Evolutionary conservation across 2,797 vertebrate species (phyloP).

Genomic region (Capromys pilorides): DNA sequence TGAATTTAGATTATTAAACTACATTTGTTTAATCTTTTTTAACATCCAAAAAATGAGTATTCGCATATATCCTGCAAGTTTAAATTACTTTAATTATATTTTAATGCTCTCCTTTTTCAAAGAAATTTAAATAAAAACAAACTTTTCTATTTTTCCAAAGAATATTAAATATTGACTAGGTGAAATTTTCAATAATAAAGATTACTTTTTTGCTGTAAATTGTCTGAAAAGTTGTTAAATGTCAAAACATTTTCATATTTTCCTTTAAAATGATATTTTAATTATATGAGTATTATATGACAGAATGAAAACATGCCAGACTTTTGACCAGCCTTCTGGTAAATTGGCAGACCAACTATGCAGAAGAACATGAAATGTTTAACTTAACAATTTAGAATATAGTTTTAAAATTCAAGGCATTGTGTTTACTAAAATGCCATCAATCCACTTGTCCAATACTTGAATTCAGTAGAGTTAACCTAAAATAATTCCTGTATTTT

Average conservation of each 20-base stretch:
- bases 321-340: not conserved
- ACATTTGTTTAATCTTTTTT: not conserved
- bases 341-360: not conserved
- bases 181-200: conserved; percentile 39
- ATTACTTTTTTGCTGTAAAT: not conserved
- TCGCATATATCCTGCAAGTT: not conserved
- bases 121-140: not conserved
- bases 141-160: not conserved
- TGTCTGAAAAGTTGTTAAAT: conserved; percentile 31
- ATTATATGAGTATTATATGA: not conserved
- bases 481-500: not conserved
- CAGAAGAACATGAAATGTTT: not conserved
- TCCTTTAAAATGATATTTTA: conserved; percentile 46
- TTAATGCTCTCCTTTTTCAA: not conserved
- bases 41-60: not conserved
- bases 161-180: not conserved
- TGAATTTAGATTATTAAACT: not conserved
- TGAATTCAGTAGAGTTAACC: not conserved
- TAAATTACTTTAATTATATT: conserved; percentile 33
- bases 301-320: not conserved
- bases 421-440: not conserved
- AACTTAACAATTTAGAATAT: not conserved
- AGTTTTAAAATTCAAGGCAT: conserved; percentile 34
- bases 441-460: not conserved
- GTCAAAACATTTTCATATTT: conserved; percentile 50